phyloP scores from a whole-genome alignment of 1,140 invertebrate species.

The Latrodectus geometricus region DNA sequence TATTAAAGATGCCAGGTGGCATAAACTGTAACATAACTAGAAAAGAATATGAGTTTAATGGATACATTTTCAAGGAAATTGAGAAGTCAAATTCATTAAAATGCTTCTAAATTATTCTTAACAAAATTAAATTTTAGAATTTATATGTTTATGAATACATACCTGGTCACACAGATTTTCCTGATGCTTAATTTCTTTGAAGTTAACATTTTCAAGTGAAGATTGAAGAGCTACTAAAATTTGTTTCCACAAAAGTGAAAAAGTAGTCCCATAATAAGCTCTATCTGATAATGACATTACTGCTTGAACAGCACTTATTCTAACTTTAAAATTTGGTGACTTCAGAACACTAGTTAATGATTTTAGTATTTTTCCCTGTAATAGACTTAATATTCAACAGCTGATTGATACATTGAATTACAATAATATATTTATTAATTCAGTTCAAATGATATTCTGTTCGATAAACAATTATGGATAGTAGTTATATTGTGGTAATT shows the following conservation, averaged over 20 bases:
- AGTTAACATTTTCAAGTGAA: constrained; percentile 29
- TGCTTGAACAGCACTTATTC: constrained; percentile 84
- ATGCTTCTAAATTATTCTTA: neutral
- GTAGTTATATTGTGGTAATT: no score
- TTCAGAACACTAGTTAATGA: constrained; percentile 65
- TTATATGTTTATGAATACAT: neutral
- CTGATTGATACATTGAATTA: no score
- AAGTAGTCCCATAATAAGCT: constrained; percentile 75
- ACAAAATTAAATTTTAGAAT: neutral
- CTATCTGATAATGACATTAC: constrained; percentile 75
- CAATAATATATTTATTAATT: no score
- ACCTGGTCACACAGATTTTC: constrained; percentile 47
- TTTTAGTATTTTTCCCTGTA: constrained; percentile 20
- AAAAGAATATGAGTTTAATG: neutral
- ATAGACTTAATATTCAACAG: no score
- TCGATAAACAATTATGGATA: no score
- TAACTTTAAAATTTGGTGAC: constrained; percentile 77
- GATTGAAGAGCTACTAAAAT: constrained; percentile 8
- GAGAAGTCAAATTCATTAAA: neutral
- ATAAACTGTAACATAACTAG: constrained; percentile 49
- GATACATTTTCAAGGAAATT: neutral
- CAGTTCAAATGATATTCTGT: no score
- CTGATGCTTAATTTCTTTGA: constrained; percentile 59
- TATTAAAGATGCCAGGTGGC: constrained; percentile 11
- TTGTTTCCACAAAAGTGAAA: constrained; percentile 75